Evolutionary conservation across 2,797 vertebrate genomes (phyloP).

Genomic region (Mycteria americana): DNA sequence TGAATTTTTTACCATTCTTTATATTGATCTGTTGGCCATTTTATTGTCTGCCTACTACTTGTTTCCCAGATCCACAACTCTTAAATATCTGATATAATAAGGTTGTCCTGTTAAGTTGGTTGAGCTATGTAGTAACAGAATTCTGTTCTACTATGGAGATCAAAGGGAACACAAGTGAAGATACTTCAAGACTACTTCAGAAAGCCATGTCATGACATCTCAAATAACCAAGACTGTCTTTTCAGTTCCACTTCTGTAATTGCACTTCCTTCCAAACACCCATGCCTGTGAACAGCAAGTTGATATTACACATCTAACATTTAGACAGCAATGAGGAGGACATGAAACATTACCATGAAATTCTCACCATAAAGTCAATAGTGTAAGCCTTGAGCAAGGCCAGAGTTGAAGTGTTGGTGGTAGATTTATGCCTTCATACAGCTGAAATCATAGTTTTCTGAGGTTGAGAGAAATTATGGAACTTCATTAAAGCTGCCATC

Average conservation of each 20-base stretch:
- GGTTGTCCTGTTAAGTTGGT: background rate
- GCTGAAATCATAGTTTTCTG: constrained; percentile 49
- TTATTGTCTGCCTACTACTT: background rate
- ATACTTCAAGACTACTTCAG: background rate
- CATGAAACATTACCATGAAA: background rate
- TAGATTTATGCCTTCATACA: constrained; percentile 40
- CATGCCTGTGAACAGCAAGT: background rate
- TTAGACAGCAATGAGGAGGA: background rate
- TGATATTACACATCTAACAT: background rate
- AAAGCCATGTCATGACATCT: background rate
- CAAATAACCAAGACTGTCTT: background rate
- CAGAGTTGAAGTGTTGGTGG: background rate
- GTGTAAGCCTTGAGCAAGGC: constrained; percentile 24
- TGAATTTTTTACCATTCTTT: background rate
- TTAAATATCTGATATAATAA: background rate
- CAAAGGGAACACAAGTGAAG: background rate
- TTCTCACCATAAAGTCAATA: constrained; percentile 8
- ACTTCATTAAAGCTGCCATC: constrained; percentile 60
- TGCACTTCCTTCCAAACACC: background rate
- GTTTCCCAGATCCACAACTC: background rate
- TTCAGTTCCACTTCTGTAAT: background rate
- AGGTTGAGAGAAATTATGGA: constrained; percentile 43
- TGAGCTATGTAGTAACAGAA: background rate
- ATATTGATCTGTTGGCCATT: background rate
- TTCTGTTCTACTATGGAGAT: background rate